Percentiles rank a stretch among this genome's conserved stretches.
These are phyloP conservation scores for Nemotelus nigrinus DNA, from an alignment of 2,888 invertebrate species.

Conservation along the genomic window DNA sequence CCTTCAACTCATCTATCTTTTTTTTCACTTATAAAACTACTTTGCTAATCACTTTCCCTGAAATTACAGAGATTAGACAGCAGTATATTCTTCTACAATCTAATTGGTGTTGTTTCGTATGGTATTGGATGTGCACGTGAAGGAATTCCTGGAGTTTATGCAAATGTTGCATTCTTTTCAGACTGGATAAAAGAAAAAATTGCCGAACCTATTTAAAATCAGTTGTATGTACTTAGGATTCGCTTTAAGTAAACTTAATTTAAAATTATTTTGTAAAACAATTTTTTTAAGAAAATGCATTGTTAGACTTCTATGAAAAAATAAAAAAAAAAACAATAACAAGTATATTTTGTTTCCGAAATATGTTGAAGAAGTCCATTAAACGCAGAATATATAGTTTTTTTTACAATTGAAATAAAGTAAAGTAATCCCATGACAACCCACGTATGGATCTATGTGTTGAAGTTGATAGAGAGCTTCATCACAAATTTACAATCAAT, in stretches of 20 bases:
- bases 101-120: slow-evolving; percentile 75
- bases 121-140: slow-evolving; percentile 73
- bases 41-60: too few relatives aligned
- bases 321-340: background rate
- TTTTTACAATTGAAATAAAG: too few relatives aligned
- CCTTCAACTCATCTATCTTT: background rate
- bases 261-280: background rate
- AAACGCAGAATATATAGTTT: too few relatives aligned
- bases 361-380: too few relatives aligned
- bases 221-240: background rate
- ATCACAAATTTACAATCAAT: too few relatives aligned
- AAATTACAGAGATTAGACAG: slow-evolving; percentile 24
- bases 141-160: slow-evolving; percentile 73
- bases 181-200: slow-evolving; percentile 70
- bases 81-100: slow-evolving; percentile 60
- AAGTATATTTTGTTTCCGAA: too few relatives aligned
- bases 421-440: too few relatives aligned
- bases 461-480: too few relatives aligned
- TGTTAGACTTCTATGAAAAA: background rate
- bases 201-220: slow-evolving; percentile 54
- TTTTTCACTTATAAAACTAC: background rate
- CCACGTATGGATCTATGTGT: too few relatives aligned
- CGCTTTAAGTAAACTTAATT: background rate
- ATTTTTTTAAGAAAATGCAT: background rate
- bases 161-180: slow-evolving; percentile 69